Percentiles rank a stretch among this genome's conserved stretches.
These are phyloP conservation scores for Turritopsis rubra DNA, from an alignment of 30 jellyfish, hydroid and myxozoan genomes.

Conservation along the genomic window DNA sequence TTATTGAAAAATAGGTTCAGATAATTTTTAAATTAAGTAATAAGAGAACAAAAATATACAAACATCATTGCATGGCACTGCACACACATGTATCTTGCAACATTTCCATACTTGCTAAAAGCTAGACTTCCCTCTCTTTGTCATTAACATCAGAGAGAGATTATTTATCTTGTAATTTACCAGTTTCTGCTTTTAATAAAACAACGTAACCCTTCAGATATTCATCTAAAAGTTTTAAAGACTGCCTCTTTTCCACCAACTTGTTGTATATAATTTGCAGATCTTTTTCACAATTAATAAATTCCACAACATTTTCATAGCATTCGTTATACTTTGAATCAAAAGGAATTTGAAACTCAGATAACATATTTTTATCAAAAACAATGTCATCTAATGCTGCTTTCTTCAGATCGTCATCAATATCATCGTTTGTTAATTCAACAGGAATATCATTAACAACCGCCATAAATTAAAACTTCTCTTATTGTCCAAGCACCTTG, in stretches of 20 bases:
- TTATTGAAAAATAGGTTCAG: too few species aligned
- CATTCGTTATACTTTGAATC: conserved; percentile 4
- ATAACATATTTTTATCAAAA: conserved; percentile 6
- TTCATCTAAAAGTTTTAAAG: not conserved
- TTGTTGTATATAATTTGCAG: not conserved
- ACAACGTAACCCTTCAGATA: not conserved
- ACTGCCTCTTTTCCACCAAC: not conserved
- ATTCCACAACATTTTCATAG: conserved; percentile 16
- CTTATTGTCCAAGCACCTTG: too few species aligned
- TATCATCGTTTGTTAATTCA: conserved; percentile 8
- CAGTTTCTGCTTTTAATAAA: conserved; percentile 11
- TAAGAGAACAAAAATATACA: not conserved
- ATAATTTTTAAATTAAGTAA: too few species aligned
- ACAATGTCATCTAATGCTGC: conserved; percentile 30
- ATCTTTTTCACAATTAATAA: conserved; percentile 15
- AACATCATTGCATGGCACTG: too few species aligned
- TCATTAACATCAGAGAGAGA: not conserved
- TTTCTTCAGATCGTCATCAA: conserved; percentile 11
- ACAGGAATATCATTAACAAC: not conserved
- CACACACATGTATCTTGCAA: not conserved
- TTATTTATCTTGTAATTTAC: not conserved
- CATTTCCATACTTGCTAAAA: too few species aligned
- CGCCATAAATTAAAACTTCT: not conserved
- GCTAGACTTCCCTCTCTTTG: not conserved
- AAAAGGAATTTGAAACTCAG: not conserved